Evolutionary conservation across 1,140 invertebrate species (phyloP).

Genomic region (Meteorus sp.): DNA sequence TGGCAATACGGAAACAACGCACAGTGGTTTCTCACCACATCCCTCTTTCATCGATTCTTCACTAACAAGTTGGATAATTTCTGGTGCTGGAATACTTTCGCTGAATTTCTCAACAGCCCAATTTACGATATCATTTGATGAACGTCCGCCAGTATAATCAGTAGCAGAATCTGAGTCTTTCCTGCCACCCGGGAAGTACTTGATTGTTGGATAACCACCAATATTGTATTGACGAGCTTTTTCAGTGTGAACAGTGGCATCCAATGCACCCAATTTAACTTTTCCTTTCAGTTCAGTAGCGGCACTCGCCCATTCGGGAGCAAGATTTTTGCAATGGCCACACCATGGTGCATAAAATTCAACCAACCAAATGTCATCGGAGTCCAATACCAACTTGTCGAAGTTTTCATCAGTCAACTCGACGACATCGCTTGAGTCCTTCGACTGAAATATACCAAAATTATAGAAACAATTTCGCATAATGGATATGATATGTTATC

Average conservation of each 20-base stretch:
- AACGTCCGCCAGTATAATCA: constrained; percentile 90
- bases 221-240: constrained; percentile 81
- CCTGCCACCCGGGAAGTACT: constrained; percentile 85
- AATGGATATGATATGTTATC: not conserved
- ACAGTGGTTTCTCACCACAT: constrained; percentile 87
- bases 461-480: not conserved
- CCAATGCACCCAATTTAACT: constrained; percentile 93
- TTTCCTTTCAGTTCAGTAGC: constrained; percentile 93
- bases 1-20: constrained; percentile 91
- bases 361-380: constrained; percentile 93
- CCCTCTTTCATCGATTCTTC: constrained; percentile 69
- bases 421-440: constrained; percentile 76
- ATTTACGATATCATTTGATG: constrained; percentile 84
- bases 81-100: constrained; percentile 87
- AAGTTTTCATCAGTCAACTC: constrained; percentile 95
- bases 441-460: constrained; percentile 36
- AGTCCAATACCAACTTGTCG: constrained; percentile 84
- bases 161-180: constrained; percentile 72
- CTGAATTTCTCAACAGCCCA: constrained; percentile 87
- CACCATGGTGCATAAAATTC: constrained; percentile 98
- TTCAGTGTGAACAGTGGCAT: constrained; percentile 88
- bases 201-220: constrained; percentile 96
- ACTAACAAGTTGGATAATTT: constrained; percentile 70
- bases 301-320: constrained; percentile 92
- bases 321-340: constrained; percentile 95